Base-by-base conservation (phyloP, 1,140 invertebrate genomes). In the Procambarus virginalis region DNA sequence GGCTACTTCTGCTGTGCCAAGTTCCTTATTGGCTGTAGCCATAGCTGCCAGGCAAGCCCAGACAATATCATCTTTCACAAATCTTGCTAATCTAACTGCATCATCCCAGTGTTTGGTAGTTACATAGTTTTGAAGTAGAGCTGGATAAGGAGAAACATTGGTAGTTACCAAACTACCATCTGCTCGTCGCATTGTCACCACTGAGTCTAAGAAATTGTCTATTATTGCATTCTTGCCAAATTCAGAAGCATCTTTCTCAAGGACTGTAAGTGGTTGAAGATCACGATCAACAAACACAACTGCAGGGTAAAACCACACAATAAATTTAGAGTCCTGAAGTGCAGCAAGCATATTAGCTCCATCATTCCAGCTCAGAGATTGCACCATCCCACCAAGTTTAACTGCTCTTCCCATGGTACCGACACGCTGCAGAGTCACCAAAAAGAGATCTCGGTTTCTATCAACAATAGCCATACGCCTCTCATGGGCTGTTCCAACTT, bases 11-110 rank as follows among this genome's bases (percentile, higher is more conserved):
- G 98, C 98, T 51, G 97, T 96, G 70, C 96, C 95, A 46, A 99
- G 94, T 92, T 98, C 95, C 93, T 96, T 96, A 76, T 95, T 95
- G 92, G 97, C 96, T 79, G 96, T 96, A 17, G 98, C 96, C 94
- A 98, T 95, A 1, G 97, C 97, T 3, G 98, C 98, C 91, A 99
- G 94, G 92, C 97, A 97, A 1, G 97, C 97, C 98, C 98, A 99
- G 22, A 99, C 93, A 60, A 95, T 96, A 92, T 97, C 96, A 93
- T 98, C 97, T 94, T 96, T 97, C 89, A 96, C 96, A 94, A 96
- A 96, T 93, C 96, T 95, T 94, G 96, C 98, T 45, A 98, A 94
- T 85, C 96, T 95, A 14, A 97, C 94, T 10, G 97, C 97, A 93
- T 97, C 96, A 70, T 96, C 95, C 96, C 97, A 97, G 91, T 95